Conservation (phyloP, 2,888 invertebrate genomes). For the Zaprionus lineosus region DNA sequence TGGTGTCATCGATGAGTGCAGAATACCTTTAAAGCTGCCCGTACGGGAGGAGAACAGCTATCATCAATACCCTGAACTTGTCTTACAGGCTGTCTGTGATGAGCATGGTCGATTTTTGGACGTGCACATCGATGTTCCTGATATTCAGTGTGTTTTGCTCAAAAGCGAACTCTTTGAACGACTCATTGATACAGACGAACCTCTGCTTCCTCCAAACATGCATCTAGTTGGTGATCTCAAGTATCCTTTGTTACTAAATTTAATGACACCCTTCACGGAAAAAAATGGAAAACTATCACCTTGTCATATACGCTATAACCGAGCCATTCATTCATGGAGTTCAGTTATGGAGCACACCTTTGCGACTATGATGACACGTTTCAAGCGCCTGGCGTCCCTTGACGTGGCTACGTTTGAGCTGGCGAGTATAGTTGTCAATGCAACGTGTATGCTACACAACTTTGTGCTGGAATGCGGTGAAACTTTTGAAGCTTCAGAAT, state of each 20-base stretch:
- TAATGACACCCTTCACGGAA: conserved; percentile 49
- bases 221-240: conserved; percentile 48
- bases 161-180: conserved; percentile 49
- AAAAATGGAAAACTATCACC: conserved; percentile 25
- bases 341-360: conserved; percentile 35
- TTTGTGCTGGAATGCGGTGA: conserved; percentile 47
- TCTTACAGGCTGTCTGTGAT: conserved; percentile 46
- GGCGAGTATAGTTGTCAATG: conserved; percentile 33
- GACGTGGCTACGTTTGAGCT: conserved; percentile 38
- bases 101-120: conserved; percentile 41
- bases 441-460: conserved; percentile 54
- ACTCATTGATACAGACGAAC: conserved; percentile 29
- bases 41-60: conserved; percentile 22
- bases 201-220: conserved; percentile 36
- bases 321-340: conserved; percentile 38
- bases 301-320: conserved; percentile 42
- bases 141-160: conserved; percentile 37
- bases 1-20: conserved; percentile 47
- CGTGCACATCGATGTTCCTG: conserved; percentile 44
- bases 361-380: conserved; percentile 39
- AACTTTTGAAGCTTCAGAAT: conserved; percentile 28
- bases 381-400: conserved; percentile 32
- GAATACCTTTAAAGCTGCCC: conserved; percentile 26
- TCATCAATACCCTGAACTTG: conserved; percentile 14
- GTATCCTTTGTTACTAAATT: conserved; percentile 46